Base-by-base conservation (phyloP, 92 coral and sea anemone species). In the Blastomussa wellsi region DNA sequence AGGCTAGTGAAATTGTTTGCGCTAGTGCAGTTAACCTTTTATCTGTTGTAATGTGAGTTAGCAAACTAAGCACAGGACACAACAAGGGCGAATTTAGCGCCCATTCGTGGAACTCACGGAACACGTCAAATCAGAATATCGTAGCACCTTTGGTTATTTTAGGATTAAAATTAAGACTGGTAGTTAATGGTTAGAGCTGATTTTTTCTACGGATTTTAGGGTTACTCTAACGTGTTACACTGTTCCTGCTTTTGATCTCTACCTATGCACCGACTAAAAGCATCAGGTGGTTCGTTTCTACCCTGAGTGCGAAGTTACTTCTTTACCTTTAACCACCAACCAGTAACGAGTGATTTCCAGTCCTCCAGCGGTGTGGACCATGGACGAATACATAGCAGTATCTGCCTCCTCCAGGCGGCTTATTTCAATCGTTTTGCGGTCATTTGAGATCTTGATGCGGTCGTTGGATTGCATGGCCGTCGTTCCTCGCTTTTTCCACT, bases 311-410 rank as follows among this genome's bases (percentile, higher is more conserved):
- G 29, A 57, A 1, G 5, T 32, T 68, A n/a, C 11, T 0, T 35
- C 74, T 36, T 15, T 51, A 96, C 98, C 98, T 94, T 49, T 81
- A 13, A 96, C 98, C 39, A 88, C 88, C 35, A 96, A 77, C 98
- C 98, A 96, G 69, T 94, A 86, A 44, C 92, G 78, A 13, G 97
- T 94, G 20, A 92, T 51, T 80, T 96, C 98, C 52, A 52, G 88
- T 7, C 96, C 91, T 12, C 94, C 91, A 16, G 51, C 76, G 4
- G 97, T 95, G 48, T 76, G 59, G 33, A 94, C 75, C 80, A 88
- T 92, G 2, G 95, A 91, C 42, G 93, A 90, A 38, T 96, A 96
- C 8, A 92, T 79, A 1, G 98, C 98, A n/a, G 95, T 88, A 90
- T 96, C 98, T 1, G 51, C 62, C 17, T 77, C 80, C 59, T 75